These are phyloP conservation scores for Huso huso DNA, from an alignment of 2,797 vertebrate genomes.

Conservation along the genomic window DNA sequence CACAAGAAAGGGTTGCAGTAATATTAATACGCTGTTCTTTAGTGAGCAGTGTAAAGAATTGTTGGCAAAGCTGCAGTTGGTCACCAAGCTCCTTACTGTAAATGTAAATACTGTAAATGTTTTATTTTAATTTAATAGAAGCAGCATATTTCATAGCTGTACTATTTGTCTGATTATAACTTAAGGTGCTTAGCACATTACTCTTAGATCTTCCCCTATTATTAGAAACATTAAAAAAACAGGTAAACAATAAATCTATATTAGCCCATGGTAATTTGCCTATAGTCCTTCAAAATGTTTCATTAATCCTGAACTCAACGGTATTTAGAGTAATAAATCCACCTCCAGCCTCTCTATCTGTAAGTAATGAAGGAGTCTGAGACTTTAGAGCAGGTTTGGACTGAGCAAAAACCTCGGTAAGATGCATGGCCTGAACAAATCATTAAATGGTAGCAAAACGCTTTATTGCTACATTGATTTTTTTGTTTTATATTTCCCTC, in stretches of 20 bases:
- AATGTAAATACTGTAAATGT: too few species aligned
- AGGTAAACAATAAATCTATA: background rate
- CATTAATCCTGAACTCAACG: background rate
- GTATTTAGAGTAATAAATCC: conserved; percentile 3
- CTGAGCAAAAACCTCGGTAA: background rate
- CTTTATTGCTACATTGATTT: too few species aligned
- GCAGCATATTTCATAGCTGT: too few species aligned
- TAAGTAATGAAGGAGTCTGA: background rate
- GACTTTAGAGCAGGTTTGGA: background rate
- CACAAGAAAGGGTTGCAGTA: too few species aligned
- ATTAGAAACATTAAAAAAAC: background rate
- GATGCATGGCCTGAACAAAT: background rate
- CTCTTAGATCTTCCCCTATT: background rate
- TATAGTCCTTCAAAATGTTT: background rate
- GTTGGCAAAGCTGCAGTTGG: too few species aligned
- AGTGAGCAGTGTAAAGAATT: too few species aligned
- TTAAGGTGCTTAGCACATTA: background rate
- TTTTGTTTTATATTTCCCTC: too few species aligned
- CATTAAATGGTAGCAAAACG: too few species aligned
- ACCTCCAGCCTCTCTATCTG: background rate
- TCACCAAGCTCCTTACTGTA: too few species aligned
- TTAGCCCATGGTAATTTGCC: background rate
- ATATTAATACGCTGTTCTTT: too few species aligned
- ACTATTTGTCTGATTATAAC: too few species aligned
- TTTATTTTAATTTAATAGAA: too few species aligned